A percentile compares a stretch with the other conserved stretches of the same genome.
Evolutionary conservation across 2,888 invertebrate species (phyloP).

Genomic region (Achlya flavicornis): DNA sequence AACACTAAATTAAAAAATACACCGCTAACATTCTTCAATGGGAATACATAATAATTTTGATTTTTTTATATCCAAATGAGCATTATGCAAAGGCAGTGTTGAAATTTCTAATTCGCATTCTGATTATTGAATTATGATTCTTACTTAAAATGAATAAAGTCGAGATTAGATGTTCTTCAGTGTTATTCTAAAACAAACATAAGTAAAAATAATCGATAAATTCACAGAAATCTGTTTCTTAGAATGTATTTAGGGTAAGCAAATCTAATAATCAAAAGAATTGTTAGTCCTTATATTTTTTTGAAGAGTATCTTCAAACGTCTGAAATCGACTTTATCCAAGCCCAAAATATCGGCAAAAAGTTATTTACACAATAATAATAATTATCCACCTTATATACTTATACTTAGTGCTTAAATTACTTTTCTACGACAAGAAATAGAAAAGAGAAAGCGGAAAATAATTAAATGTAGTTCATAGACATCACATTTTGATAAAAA

Average conservation of each 20-base stretch:
- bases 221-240: too few relatives aligned
- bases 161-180: not conserved
- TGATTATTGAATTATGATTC: slow-evolving; percentile 3
- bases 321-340: slow-evolving; percentile 19
- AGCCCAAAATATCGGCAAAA: slow-evolving; percentile 14
- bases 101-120: not conserved
- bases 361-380: slow-evolving; percentile 27
- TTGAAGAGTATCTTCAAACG: slow-evolving; percentile 13
- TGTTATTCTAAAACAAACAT: too few relatives aligned
- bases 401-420: slow-evolving; percentile 29
- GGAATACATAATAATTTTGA: slow-evolving; percentile 14
- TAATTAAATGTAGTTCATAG: slow-evolving; percentile 30
- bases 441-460: slow-evolving; percentile 48
- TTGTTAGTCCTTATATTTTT: slow-evolving; percentile 11
- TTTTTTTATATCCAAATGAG: slow-evolving; percentile 25
- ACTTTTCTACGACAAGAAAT: slow-evolving; percentile 42
- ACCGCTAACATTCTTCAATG: slow-evolving; percentile 5
- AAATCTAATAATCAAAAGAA: not conserved
- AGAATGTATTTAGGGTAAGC: not conserved
- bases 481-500: not conserved
- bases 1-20: not conserved
- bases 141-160: not conserved
- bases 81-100: slow-evolving; percentile 41
- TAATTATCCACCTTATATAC: slow-evolving; percentile 10
- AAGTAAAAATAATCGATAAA: too few relatives aligned